Evolutionary conservation across 2,797 vertebrate species (phyloP).

Genomic region (Lagocephalus sceleratus): DNA sequence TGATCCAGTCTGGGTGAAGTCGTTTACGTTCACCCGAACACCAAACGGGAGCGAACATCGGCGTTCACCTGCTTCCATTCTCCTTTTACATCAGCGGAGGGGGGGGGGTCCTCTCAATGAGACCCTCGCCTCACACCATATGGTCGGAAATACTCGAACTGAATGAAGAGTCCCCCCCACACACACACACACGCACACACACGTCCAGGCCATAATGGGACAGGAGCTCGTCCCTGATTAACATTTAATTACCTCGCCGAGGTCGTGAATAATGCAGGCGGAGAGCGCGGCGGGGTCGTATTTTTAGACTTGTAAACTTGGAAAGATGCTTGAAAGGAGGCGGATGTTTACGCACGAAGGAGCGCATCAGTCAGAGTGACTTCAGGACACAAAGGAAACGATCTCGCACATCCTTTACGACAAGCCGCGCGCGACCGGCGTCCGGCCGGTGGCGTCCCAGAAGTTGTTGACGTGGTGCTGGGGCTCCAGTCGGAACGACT

Average conservation of each 20-base stretch:
- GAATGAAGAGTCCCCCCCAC: too few relatives aligned
- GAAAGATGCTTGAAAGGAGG: conserved; percentile 38
- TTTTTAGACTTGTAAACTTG: conserved; percentile 71
- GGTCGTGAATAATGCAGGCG: conserved; percentile 72
- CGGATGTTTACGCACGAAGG: conserved; percentile 31
- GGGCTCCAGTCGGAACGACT: too few relatives aligned
- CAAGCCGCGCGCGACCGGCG: background rate
- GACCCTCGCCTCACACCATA: background rate
- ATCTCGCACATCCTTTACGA: background rate
- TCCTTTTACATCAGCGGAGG: background rate
- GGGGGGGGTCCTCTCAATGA: background rate
- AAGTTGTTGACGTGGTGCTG: too few relatives aligned
- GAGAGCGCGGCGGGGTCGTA: conserved; percentile 57
- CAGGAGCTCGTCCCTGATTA: conserved; percentile 63
- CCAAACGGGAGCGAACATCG: too few relatives aligned
- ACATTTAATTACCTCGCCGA: conserved; percentile 77
- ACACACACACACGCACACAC: conserved; percentile 21
- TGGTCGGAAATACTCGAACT: too few relatives aligned
- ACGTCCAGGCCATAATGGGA: conserved; percentile 26
- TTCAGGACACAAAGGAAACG: background rate
- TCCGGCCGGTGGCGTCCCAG: too few relatives aligned
- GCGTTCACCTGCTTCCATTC: background rate
- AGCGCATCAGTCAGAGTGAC: conserved; percentile 19
- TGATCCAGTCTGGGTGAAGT: background rate
- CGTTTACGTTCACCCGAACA: conserved; percentile 2